Evolutionary conservation across 2,113 vertebrate genomes (phyloP).

Genomic region (Jaculus jaculus): DNA sequence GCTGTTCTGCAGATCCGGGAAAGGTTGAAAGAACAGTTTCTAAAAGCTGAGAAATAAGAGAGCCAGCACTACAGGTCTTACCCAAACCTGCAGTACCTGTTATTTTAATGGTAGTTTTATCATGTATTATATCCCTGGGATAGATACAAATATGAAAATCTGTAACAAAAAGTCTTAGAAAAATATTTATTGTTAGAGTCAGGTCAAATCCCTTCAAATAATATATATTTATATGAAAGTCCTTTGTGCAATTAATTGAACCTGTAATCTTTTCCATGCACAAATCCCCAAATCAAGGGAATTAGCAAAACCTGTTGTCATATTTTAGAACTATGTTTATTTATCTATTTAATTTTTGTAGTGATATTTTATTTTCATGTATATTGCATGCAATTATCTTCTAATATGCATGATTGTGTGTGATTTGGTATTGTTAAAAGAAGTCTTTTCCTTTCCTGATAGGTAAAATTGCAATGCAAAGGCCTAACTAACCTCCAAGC

Average conservation of each 20-base stretch:
- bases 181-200: neutral
- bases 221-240: neutral
- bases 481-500: neutral
- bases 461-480: neutral
- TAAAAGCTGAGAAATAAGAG: neutral
- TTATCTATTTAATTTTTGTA: neutral
- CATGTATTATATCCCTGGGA: neutral
- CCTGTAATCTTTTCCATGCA: neutral
- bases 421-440: neutral
- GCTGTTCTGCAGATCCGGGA: neutral
- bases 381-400: neutral
- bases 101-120: neutral
- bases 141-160: neutral
- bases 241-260: neutral
- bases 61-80: neutral
- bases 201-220: neutral
- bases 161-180: neutral
- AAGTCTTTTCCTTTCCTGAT: neutral
- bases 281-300: neutral
- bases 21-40: neutral
- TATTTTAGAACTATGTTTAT: neutral
- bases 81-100: neutral
- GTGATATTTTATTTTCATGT: neutral
- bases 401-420: neutral
- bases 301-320: neutral